phyloP scores from a whole-genome alignment of 2,888 invertebrate species.

The Hirtodrosophila confusa region DNA sequence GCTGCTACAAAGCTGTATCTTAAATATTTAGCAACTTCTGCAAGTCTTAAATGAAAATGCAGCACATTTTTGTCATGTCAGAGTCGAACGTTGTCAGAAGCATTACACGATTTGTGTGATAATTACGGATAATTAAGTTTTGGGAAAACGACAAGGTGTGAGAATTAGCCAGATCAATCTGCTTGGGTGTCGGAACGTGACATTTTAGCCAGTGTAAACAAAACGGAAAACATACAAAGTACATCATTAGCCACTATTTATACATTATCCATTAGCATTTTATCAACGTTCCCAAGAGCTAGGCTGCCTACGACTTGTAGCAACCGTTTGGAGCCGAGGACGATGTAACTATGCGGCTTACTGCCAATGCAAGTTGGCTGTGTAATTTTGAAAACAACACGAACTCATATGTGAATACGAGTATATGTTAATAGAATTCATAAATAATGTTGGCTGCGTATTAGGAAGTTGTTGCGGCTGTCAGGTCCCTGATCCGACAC shows the following conservation, averaged over 20 bases:
- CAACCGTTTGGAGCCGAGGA: constrained; percentile 22
- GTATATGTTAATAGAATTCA: constrained; percentile 51
- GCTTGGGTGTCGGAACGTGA: constrained; percentile 47
- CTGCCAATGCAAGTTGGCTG: constrained; percentile 8
- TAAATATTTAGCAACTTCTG: background rate
- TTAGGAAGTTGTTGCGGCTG: constrained; percentile 66
- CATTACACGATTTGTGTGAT: constrained; percentile 27
- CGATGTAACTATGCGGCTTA: constrained; percentile 9
- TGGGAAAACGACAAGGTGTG: constrained; percentile 46
- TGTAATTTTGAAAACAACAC: constrained; percentile 30
- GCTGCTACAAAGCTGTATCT: constrained; percentile 22
- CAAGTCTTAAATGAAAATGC: constrained; percentile 35
- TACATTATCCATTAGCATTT: constrained; percentile 61
- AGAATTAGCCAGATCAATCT: constrained; percentile 41
- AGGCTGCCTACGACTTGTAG: background rate
- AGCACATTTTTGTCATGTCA: constrained; percentile 31
- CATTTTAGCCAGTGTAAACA: constrained; percentile 41
- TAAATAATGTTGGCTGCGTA: constrained; percentile 67
- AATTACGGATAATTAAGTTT: constrained; percentile 45
- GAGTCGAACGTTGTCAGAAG: constrained; percentile 4
- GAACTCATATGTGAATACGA: constrained; percentile 10
- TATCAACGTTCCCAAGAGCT: constrained; percentile 50
- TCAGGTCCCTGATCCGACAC: constrained; percentile 36
- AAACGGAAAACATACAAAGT: constrained; percentile 23
- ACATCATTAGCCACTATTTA: constrained; percentile 30